These are phyloP conservation scores for Tapirus indicus DNA, from an alignment of 2,797 vertebrate genomes.

Conservation along the genomic window DNA sequence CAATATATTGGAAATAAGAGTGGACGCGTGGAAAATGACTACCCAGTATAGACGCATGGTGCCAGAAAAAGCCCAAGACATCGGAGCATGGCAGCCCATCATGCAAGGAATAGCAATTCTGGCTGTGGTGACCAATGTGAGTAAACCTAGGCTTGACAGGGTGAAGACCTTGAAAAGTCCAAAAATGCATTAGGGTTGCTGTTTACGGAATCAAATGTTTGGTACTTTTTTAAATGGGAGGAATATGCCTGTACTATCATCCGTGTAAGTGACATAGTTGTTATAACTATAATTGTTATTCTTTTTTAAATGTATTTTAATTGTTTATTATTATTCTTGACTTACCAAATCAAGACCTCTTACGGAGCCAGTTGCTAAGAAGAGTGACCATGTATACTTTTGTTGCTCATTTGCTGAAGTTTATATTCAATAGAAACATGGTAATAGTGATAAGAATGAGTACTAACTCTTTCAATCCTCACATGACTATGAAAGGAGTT, in stretches of 20 bases:
- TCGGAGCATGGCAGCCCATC: slow-evolving; percentile 97
- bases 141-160: slow-evolving; percentile 64
- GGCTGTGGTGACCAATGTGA: slow-evolving; percentile 96
- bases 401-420: not conserved
- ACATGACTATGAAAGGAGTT: not conserved
- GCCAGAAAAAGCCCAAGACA: slow-evolving; percentile 95
- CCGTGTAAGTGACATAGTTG: not conserved
- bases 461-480: not conserved
- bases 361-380: not conserved
- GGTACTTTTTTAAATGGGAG: accelerated
- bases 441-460: not conserved
- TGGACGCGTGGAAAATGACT: slow-evolving; percentile 97
- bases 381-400: not conserved
- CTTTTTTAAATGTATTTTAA: slow-evolving; percentile 25
- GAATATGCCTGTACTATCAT: not conserved
- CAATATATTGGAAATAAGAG: slow-evolving; percentile 95
- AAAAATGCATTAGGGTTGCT: not conserved
- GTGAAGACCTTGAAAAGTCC: not conserved
- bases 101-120: slow-evolving; percentile 95
- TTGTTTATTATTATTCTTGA: not conserved
- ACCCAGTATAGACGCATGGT: slow-evolving; percentile 94
- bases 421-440: slow-evolving; percentile 13
- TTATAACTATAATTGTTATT: not conserved
- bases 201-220: not conserved
- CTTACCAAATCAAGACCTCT: not conserved